phyloP scores from a whole-genome alignment of 2,797 vertebrate genomes.

The Syngnathus acus region DNA sequence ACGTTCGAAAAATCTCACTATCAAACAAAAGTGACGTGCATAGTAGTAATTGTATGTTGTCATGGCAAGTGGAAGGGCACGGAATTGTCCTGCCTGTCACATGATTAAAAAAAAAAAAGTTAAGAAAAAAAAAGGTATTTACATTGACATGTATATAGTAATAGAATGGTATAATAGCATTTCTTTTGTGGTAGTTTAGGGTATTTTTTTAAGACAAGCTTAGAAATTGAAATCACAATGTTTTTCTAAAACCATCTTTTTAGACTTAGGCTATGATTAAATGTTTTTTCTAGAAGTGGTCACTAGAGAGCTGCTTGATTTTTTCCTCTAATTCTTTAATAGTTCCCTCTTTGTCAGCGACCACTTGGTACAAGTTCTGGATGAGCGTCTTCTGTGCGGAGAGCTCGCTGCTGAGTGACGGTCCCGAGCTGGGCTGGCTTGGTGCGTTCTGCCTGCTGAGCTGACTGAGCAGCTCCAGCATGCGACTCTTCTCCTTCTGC shows the following conservation, averaged over 20 bases:
- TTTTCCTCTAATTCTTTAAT: constrained; percentile 73
- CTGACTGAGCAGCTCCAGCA: constrained; percentile 74
- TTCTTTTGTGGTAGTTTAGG: neutral
- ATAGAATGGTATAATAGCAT: neutral
- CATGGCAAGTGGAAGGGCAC: neutral
- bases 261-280: neutral
- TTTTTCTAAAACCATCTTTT: neutral
- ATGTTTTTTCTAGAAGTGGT: too few relatives aligned
- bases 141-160: too few relatives aligned
- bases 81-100: neutral
- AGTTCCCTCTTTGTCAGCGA: constrained; percentile 72
- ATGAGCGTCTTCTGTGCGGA: constrained; percentile 61
- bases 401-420: constrained; percentile 50
- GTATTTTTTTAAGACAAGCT: neutral
- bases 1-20: neutral
- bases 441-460: constrained; percentile 64
- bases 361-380: constrained; percentile 67
- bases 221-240: neutral
- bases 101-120: too few relatives aligned
- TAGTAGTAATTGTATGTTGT: neutral
- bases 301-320: constrained; percentile 50
- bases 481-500: constrained; percentile 79
- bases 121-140: too few relatives aligned
- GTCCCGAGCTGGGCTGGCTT: constrained; percentile 36
- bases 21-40: neutral